Evolutionary conservation across 2,797 vertebrate species (phyloP).

Genomic region (Pipistrellus pygmaeus): DNA sequence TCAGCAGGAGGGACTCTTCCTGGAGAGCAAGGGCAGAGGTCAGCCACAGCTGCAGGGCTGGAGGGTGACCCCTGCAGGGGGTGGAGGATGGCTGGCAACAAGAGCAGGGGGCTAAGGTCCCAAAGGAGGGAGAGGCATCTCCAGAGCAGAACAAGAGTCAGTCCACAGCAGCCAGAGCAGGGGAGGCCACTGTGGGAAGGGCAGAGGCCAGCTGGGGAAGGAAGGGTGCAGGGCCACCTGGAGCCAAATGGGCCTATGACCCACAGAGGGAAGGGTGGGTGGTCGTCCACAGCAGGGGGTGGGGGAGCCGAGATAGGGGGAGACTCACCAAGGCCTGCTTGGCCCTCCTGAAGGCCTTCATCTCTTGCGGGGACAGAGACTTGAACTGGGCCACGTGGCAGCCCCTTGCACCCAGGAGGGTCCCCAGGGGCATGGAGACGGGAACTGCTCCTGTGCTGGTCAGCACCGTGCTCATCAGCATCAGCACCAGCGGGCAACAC

Average conservation of each 20-base stretch:
- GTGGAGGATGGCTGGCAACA: neutral
- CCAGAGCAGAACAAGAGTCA: neutral
- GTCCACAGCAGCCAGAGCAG: too few species aligned
- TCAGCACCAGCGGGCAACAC: neutral
- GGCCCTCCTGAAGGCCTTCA: conserved; percentile 56
- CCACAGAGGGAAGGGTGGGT: neutral
- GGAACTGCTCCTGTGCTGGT: neutral
- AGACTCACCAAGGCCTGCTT: conserved; percentile 69
- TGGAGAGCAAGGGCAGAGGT: neutral
- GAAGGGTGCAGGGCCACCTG: rapidly evolving
- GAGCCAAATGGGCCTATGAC: rapidly evolving
- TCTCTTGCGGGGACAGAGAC: conserved; percentile 58
- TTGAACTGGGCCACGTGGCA: conserved; percentile 58
- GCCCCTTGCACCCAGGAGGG: neutral
- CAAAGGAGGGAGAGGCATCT: neutral
- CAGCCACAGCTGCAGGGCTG: neutral
- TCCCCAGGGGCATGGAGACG: rapidly evolving
- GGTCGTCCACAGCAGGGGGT: neutral
- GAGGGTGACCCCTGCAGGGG: neutral
- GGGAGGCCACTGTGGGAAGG: neutral
- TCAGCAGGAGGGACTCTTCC: neutral
- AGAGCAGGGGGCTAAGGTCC: neutral
- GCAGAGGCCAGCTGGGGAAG: neutral
- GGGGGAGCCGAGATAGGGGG: too few species aligned
- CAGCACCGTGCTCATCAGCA: neutral